Conservation (phyloP, 2,888 invertebrate genomes). For the Nemoura dubitans region DNA sequence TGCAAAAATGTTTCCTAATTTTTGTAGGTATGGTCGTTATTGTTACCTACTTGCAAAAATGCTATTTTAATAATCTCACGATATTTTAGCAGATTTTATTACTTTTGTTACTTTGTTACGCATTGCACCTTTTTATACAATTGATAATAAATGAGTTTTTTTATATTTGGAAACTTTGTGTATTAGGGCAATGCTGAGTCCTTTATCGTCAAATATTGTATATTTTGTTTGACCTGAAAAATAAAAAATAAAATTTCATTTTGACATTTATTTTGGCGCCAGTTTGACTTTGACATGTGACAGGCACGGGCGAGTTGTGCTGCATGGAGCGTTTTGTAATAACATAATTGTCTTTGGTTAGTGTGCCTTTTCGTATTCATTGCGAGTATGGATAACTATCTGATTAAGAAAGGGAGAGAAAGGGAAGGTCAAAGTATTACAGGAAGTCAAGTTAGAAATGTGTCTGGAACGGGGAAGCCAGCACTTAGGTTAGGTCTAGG, state of each 20-base stretch:
- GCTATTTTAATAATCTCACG: background rate
- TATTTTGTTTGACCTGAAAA: no score
- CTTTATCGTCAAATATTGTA: no score
- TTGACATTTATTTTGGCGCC: background rate
- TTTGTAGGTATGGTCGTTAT: conserved; percentile 3
- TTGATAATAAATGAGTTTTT: background rate
- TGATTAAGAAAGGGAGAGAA: background rate
- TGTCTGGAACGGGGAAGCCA: background rate
- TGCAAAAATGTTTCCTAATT: background rate
- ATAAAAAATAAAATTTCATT: conserved; percentile 7
- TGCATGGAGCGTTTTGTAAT: background rate
- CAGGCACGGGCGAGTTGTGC: background rate
- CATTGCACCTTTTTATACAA: background rate
- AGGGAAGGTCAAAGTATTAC: background rate
- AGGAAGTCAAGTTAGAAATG: background rate
- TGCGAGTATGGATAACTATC: background rate
- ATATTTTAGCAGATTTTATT: background rate
- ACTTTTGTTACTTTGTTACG: no score
- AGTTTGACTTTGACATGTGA: background rate
- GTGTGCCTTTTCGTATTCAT: background rate
- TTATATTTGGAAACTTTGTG: background rate
- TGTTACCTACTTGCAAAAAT: background rate
- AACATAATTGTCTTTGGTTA: no score
- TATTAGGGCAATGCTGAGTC: no score
- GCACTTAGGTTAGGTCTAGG: conserved; percentile 26